Evolutionary conservation across 2,888 invertebrate species (phyloP).

Genomic region (Drosophila pegasa): DNA sequence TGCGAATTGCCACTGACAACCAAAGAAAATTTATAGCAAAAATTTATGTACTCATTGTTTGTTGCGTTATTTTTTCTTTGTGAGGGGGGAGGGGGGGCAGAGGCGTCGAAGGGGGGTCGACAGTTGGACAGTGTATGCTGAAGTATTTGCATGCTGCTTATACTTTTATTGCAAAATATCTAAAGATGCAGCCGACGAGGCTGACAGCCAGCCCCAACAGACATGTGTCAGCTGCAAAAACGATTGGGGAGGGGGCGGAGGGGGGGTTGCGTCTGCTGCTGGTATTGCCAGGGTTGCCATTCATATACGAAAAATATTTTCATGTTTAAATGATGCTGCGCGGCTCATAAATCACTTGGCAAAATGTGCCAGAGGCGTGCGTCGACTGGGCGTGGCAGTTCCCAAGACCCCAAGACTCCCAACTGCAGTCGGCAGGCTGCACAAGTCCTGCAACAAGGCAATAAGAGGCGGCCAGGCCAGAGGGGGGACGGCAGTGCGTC

Average conservation of each 20-base stretch:
- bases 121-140: conserved; percentile 61
- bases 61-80: conserved; percentile 22
- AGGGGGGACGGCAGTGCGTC: conserved; percentile 40
- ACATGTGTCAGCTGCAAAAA: conserved; percentile 69
- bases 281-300: conserved; percentile 25
- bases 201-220: conserved; percentile 52
- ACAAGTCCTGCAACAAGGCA: conserved; percentile 4
- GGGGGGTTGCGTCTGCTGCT: background rate
- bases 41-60: conserved; percentile 69
- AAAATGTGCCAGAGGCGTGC: conserved; percentile 56
- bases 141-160: conserved; percentile 77
- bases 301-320: conserved; percentile 68
- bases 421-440: background rate
- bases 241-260: background rate
- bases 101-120: background rate
- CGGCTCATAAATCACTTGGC: conserved; percentile 77
- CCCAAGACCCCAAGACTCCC: conserved; percentile 20
- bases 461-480: background rate
- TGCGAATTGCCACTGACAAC: conserved; percentile 79
- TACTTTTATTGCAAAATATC: conserved; percentile 80
- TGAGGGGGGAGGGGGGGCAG: background rate
- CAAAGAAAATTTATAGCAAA: conserved; percentile 79
- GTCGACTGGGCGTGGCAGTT: conserved; percentile 1
- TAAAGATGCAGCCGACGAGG: conserved; percentile 42
- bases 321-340: conserved; percentile 75